Percentiles rank a stretch among this genome's conserved stretches.
Evolutionary conservation across 1,140 invertebrate genomes (phyloP).

Genomic region (Platyura marginata): DNA sequence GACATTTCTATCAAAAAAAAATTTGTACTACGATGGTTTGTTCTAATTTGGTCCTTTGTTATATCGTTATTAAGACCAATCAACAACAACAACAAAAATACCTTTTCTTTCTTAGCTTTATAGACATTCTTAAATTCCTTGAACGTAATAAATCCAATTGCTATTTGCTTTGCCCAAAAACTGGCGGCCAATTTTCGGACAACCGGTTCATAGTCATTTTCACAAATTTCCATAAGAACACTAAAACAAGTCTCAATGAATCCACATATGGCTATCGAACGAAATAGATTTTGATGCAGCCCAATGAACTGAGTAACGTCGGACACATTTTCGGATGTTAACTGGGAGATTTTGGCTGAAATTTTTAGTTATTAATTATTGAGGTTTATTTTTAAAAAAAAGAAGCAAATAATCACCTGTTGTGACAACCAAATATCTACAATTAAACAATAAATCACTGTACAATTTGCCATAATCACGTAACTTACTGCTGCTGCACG

Average conservation of each 20-base stretch:
- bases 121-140: constrained; percentile 17
- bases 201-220: constrained; percentile 8
- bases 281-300: constrained; percentile 13
- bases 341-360: too few species aligned
- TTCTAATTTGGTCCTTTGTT: too few species aligned
- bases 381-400: too few species aligned
- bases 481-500: not conserved
- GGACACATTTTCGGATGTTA: not conserved
- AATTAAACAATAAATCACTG: not conserved
- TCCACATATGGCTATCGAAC: constrained; percentile 13
- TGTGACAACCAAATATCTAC: not conserved
- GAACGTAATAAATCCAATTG: constrained; percentile 13
- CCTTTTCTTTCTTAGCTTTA: constrained; percentile 16
- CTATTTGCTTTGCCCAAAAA: constrained; percentile 17
- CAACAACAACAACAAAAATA: constrained; percentile 2
- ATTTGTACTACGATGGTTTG: too few species aligned
- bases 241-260: constrained; percentile 16
- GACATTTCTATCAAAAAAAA: too few species aligned
- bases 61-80: too few species aligned
- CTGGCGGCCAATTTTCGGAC: constrained; percentile 10
- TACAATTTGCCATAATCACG: not conserved
- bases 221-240: constrained; percentile 11
- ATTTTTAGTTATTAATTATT: too few species aligned
- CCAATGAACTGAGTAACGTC: constrained; percentile 4
- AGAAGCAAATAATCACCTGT: too few species aligned